Base-by-base conservation (phyloP, 2,888 invertebrate species). In the Pammene aurita region DNA sequence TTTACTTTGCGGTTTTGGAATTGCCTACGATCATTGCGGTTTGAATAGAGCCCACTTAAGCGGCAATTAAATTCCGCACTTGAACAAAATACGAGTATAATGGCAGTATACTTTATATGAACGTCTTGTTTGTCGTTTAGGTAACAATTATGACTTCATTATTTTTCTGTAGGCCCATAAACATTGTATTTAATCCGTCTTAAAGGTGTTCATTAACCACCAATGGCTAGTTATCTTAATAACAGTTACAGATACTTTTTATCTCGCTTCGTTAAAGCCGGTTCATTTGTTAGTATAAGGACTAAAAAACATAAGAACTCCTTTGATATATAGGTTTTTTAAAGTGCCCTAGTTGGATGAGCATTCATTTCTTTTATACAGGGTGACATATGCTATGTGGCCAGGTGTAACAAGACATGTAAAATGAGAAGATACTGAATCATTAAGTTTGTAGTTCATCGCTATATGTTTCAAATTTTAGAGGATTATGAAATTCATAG, bases 281-380 rank as follows among this genome's bases (percentile, higher is more conserved):
- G 50, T 48, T 46, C 26, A 18, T n/a, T 46, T 16, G 48, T 50
- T 13, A 41, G 41, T 18, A 34, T 54, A 54, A 35, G 34, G n/a
- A 42, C 42, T 34, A 35, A 34, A n/a, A 26, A 34, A 14, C 11
- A n/a, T n/a, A 42, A 44, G 55, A n/a, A 44, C 44, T 35, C 46
- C 62, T 71, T 70, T 44, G 57, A 54, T 61, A 62, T 34, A 41
- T 41, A 46, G 16, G 7, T 54, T 46, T 71, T 65, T 74, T 66
- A 48, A 68, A 76, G 71, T 76, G 71, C 67, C 66, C 72, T 72
- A 71, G 60, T 16, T 16, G 66, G 58, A 60, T 60, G 60, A 63
- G 44, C 70, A 77, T 77, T 77, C 79, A 50, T 26, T 18, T 48
- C 26, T 26, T 18, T 54, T 34, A 34, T 34, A 54, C 34, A 54